Evolutionary conservation across 1,140 invertebrate genomes (phyloP).

Genomic region (Glossosoma conforme): DNA sequence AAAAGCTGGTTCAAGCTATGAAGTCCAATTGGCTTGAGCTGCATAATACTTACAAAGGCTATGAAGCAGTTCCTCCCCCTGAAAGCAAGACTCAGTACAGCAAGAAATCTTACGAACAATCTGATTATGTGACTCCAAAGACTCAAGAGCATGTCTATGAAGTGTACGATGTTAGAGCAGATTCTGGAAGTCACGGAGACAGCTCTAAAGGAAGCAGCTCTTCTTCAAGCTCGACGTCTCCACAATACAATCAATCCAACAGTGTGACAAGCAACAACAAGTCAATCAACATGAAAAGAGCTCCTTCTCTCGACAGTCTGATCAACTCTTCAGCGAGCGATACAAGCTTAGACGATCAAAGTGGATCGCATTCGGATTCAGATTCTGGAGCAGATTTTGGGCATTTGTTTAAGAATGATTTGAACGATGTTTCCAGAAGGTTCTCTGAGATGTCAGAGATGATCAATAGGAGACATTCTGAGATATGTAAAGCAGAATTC

Average conservation of each 20-base stretch:
- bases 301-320: constrained; percentile 58
- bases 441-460: constrained; percentile 24
- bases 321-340: constrained; percentile 58
- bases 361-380: constrained; percentile 47
- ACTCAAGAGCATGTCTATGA: constrained; percentile 27
- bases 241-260: constrained; percentile 21
- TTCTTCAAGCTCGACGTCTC: constrained; percentile 19
- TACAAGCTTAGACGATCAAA: constrained; percentile 49
- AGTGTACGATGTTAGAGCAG: constrained; percentile 24
- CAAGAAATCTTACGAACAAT: constrained; percentile 19
- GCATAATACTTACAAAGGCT: constrained; percentile 28
- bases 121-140: constrained; percentile 12
- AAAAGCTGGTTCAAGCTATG: constrained; percentile 28
- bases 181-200: constrained; percentile 13
- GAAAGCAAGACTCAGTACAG: constrained; percentile 6
- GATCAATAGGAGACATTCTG: constrained; percentile 21
- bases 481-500: constrained; percentile 25
- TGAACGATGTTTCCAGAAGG: constrained; percentile 2
- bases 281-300: constrained; percentile 37
- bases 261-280: constrained; percentile 15
- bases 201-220: constrained; percentile 19
- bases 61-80: constrained; percentile 17
- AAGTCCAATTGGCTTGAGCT: constrained; percentile 29
- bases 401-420: constrained; percentile 37
- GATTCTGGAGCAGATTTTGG: constrained; percentile 48